Percentiles rank a stretch among this genome's conserved stretches.
Conservation (phyloP, 2,888 invertebrate genomes). For the Omphaloscelis lunosa region DNA sequence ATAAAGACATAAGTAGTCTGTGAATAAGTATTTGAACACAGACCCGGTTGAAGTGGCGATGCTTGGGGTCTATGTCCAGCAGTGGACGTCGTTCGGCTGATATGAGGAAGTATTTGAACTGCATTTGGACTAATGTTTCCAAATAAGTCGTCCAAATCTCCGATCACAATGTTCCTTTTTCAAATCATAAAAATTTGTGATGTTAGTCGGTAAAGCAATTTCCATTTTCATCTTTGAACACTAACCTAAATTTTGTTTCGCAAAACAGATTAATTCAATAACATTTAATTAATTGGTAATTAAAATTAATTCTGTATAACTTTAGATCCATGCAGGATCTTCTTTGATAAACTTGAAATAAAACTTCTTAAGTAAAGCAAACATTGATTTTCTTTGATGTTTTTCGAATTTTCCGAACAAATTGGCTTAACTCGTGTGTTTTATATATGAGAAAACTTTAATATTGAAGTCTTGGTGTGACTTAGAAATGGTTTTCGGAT, state of each 20-base stretch:
- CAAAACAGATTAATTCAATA: not conserved
- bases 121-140: not conserved
- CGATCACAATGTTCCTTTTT: not conserved
- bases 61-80: too few relatives aligned
- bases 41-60: too few relatives aligned
- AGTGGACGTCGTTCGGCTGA: too few relatives aligned
- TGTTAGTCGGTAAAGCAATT: not conserved
- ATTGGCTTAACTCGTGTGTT: slow-evolving; percentile 10
- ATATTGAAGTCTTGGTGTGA: slow-evolving; percentile 25
- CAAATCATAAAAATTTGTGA: not conserved
- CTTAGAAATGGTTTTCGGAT: slow-evolving; percentile 21
- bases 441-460: slow-evolving; percentile 42
- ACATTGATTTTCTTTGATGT: slow-evolving; percentile 7
- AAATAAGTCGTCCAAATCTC: not conserved
- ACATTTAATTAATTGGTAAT: slow-evolving; percentile 4
- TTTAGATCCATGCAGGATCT: slow-evolving; percentile 2
- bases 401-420: slow-evolving; percentile 10
- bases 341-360: slow-evolving; percentile 9
- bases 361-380: slow-evolving; percentile 1
- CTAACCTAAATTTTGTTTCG: not conserved
- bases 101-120: not conserved
- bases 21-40: too few relatives aligned
- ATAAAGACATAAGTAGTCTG: too few relatives aligned
- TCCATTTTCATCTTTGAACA: not conserved
- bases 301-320: slow-evolving; percentile 5